Evolutionary conservation across 2,113 vertebrate species (phyloP), one percentile per base, ranked within the genome.

Genomic region (Podarcis raffonei): DNA sequence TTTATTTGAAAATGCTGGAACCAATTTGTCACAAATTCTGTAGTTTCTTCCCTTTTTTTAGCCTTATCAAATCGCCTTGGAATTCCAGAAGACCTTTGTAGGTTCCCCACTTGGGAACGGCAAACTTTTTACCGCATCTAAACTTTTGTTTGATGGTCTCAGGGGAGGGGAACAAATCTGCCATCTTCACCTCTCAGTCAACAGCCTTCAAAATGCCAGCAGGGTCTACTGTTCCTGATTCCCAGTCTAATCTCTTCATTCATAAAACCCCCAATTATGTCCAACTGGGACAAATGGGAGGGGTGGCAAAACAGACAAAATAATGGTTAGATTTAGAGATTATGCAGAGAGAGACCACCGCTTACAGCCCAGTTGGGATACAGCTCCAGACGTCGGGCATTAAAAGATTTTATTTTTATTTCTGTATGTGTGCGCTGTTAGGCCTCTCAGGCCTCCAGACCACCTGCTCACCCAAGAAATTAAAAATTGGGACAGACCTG

Each of bases 401-500:
- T 69, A 57, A 87, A 87, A 86, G 27, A 27, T 39, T 13, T 48
- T 84, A 16, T 62, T 62, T 62, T 62, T 18, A 62, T 62, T 62
- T 30, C 23, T 30, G 37, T 20, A 5, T 37, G 75, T 25, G 39
- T 20, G 30, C 32, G 11, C 37, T 20, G 4, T 69, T 48, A 27
- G 35, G 25, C n/a, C 32, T 59, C 11, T 20, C 35, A 3, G 25
- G 20, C 42, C 32, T 74, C 32, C 69, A 15, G 39, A 30, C 53
- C 68, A n/a, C 68, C 42, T 72, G 53, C 86, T 62, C 7, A 18
- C 25, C 78, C n/a, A 68, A 32, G n/a, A 87, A 87, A 87, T 87
- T 62, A 81, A 87, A 74, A 72, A 81, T 6, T 1, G 69, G 68
- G 23, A 59, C 48, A n/a, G 23, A 37, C 11, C 25, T 30, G 6